Percentiles rank a stretch among this genome's conserved stretches.
Conservation (phyloP, 2,888 invertebrate genomes). For the Ophion ventricosus region DNA sequence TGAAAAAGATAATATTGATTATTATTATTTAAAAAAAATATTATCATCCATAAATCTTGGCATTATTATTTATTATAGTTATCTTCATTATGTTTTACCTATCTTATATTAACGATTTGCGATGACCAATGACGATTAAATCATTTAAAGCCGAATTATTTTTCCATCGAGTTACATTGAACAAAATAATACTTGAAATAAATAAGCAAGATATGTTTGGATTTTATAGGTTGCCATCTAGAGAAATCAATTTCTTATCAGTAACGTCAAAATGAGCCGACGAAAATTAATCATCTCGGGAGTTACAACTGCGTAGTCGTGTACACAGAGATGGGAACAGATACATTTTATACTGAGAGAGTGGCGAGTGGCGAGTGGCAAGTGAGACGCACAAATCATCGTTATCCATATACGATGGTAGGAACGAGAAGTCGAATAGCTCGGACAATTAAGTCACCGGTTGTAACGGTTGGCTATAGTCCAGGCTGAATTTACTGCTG, state of each 20-base stretch:
- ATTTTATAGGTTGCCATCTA: background rate
- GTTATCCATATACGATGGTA: conserved; percentile 75
- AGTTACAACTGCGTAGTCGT: conserved; percentile 9
- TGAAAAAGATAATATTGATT: background rate
- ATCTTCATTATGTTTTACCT: background rate
- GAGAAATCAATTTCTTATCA: conserved; percentile 49
- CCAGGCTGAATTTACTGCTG: conserved; percentile 78
- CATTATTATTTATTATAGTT: background rate
- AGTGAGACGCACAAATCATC: conserved; percentile 74
- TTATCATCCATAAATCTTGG: background rate
- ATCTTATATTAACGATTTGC: background rate
- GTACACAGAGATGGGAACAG: background rate
- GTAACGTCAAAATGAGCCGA: background rate
- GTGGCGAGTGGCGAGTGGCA: conserved; percentile 29
- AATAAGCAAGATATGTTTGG: conserved; percentile 2
- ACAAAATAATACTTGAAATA: background rate
- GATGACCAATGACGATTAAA: background rate
- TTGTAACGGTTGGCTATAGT: conserved; percentile 68
- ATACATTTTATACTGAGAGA: conserved; percentile 35
- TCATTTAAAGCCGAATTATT: background rate
- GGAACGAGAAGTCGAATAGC: conserved; percentile 62
- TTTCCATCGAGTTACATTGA: background rate
- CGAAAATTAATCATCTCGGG: conserved; percentile 51
- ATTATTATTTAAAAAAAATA: background rate
- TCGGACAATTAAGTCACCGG: conserved; percentile 78